phyloP scores from a whole-genome alignment of 2,888 invertebrate species.

The Lithophane ornitopus region DNA sequence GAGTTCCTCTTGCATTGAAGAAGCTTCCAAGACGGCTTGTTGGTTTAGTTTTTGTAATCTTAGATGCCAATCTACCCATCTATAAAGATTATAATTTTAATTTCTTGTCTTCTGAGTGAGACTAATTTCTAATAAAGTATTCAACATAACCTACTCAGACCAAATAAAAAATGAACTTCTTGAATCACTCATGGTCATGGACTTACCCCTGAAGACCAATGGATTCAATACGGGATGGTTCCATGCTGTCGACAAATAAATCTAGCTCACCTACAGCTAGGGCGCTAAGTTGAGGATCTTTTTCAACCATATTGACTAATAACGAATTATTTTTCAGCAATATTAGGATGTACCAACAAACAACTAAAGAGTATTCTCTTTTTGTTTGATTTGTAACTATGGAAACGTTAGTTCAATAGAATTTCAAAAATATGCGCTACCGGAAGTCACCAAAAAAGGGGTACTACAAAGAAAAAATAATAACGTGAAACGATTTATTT shows the following conservation, averaged over 20 bases:
- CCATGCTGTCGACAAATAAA: slow-evolving; percentile 93
- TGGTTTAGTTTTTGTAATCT: slow-evolving; percentile 96
- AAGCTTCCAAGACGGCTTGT: slow-evolving; percentile 96
- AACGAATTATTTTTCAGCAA: neutral
- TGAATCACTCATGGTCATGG: neutral
- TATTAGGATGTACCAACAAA: neutral
- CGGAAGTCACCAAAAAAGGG: slow-evolving; percentile 27
- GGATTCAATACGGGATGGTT: slow-evolving; percentile 91
- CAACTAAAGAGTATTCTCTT: neutral
- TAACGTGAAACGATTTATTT: neutral
- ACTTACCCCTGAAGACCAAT: slow-evolving; percentile 91
- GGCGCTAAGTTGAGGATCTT: slow-evolving; percentile 87
- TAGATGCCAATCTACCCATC: slow-evolving; percentile 96
- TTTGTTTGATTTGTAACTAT: slow-evolving; percentile 46
- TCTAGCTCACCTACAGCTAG: slow-evolving; percentile 93
- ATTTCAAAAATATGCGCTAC: slow-evolving; percentile 50
- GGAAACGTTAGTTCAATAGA: slow-evolving; percentile 57
- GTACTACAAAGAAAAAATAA: neutral
- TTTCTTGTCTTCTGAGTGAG: neutral
- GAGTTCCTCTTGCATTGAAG: slow-evolving; percentile 94
- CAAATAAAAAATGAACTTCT: too few species aligned
- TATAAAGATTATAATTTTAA: slow-evolving; percentile 73
- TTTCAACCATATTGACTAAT: slow-evolving; percentile 86
- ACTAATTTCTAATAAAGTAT: too few species aligned
- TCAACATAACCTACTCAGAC: too few species aligned